Evolutionary conservation across 1,140 invertebrate species (phyloP).

Genomic region (Psix sp.): DNA sequence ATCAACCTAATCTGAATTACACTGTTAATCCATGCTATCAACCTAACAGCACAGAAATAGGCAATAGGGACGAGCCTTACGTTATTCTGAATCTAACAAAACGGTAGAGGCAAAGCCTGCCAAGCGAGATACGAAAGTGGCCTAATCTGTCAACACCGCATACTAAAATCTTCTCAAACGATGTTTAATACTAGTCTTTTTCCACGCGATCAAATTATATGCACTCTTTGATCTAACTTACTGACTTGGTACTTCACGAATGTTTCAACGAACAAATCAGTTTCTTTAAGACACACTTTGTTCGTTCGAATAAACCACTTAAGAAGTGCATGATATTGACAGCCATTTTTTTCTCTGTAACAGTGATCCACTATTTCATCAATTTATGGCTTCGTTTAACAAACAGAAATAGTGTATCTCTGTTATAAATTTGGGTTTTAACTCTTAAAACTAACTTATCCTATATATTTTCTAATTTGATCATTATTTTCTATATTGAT

Average conservation of each 20-base stretch:
- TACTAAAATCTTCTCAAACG: constrained; percentile 33
- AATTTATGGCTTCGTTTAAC: too few species aligned
- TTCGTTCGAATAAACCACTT: too few species aligned
- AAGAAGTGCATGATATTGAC: constrained; percentile 38
- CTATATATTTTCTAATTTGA: constrained; percentile 20
- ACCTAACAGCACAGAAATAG: constrained; percentile 71
- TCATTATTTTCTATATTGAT: constrained; percentile 28
- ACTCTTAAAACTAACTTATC: too few species aligned
- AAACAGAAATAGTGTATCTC: constrained; percentile 50
- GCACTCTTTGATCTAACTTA: too few species aligned
- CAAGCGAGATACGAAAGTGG: constrained; percentile 42
- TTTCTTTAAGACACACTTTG: too few species aligned
- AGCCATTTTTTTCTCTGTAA: constrained; percentile 33
- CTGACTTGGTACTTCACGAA: too few species aligned
- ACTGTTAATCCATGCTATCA: constrained; percentile 77
- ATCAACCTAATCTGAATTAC: constrained; percentile 77
- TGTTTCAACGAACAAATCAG: too few species aligned
- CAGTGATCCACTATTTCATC: constrained; percentile 14
- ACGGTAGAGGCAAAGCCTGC: constrained; percentile 65
- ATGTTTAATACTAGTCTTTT: constrained; percentile 37
- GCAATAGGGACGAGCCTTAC: constrained; percentile 74
- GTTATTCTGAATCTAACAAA: constrained; percentile 75
- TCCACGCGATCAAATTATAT: constrained; percentile 34
- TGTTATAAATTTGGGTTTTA: too few species aligned
- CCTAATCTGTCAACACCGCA: constrained; percentile 51